Evolutionary conservation across 2,888 invertebrate species (phyloP).

Genomic region (Ichneumoninae sp.): DNA sequence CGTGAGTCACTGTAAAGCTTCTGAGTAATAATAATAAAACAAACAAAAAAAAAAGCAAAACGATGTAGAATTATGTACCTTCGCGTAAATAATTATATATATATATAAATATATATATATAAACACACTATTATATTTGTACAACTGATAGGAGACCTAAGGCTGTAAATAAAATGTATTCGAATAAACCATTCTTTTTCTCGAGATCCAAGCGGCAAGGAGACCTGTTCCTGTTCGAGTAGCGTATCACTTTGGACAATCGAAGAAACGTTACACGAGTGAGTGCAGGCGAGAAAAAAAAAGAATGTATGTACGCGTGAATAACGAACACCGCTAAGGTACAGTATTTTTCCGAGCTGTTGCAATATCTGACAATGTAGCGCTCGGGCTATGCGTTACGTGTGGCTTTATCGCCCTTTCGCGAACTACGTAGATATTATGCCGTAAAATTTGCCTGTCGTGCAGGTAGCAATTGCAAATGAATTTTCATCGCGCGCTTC

Average conservation of each 20-base stretch:
- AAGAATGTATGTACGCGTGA: background rate
- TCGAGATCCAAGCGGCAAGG: slow-evolving; percentile 22
- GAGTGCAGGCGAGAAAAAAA: background rate
- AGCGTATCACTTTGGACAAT: background rate
- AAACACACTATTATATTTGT: slow-evolving; percentile 75
- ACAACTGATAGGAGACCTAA: slow-evolving; percentile 68
- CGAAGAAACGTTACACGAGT: background rate
- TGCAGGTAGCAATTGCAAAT: slow-evolving; percentile 67
- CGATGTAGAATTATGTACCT: slow-evolving; percentile 35
- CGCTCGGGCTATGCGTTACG: background rate
- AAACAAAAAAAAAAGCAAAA: slow-evolving; percentile 33
- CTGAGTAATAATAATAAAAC: slow-evolving; percentile 4
- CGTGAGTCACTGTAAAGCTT: slow-evolving; percentile 47
- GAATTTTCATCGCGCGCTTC: slow-evolving; percentile 58
- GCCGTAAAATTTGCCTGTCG: slow-evolving; percentile 60
- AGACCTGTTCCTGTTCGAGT: background rate
- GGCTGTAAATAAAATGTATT: slow-evolving; percentile 75
- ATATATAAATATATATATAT: slow-evolving; percentile 61
- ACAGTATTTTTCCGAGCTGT: slow-evolving; percentile 6
- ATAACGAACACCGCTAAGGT: background rate
- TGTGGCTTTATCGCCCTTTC: slow-evolving; percentile 27
- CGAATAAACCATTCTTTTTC: slow-evolving; percentile 68
- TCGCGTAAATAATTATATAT: slow-evolving; percentile 46
- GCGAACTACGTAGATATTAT: slow-evolving; percentile 47
- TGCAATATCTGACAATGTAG: background rate